These are phyloP conservation scores for Melolontha melolontha DNA, from an alignment of 2,888 invertebrate species.

Conservation along the genomic window DNA sequence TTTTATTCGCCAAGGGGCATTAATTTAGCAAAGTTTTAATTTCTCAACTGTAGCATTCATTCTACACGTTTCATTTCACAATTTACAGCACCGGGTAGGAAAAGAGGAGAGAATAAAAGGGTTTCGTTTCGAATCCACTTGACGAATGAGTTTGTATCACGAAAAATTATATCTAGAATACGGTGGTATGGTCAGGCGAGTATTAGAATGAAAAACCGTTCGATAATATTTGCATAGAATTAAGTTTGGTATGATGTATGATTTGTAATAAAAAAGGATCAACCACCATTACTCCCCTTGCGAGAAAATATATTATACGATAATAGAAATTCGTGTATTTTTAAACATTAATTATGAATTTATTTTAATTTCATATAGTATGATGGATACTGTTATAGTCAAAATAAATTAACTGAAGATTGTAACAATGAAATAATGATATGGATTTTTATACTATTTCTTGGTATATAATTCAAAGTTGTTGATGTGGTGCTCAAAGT, in stretches of 20 bases:
- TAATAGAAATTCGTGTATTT: too few relatives aligned
- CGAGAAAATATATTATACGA: too few relatives aligned
- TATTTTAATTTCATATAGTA: too few relatives aligned
- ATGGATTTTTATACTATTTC: too few relatives aligned
- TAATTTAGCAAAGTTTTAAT: constrained; percentile 30
- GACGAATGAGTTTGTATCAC: constrained; percentile 32
- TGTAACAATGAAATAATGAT: too few relatives aligned
- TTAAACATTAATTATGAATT: too few relatives aligned
- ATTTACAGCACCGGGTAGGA: constrained; percentile 26
- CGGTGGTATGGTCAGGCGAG: not conserved
- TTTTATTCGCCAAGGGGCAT: constrained; percentile 8
- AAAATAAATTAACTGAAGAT: too few relatives aligned
- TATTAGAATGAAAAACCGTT: constrained; percentile 20
- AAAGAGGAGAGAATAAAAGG: constrained; percentile 25
- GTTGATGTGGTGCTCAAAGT: too few relatives aligned
- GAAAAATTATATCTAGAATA: constrained; percentile 25
- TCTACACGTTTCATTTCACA: constrained; percentile 25
- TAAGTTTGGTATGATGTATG: constrained; percentile 8
- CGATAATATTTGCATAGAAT: constrained; percentile 28
- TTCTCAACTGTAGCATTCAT: constrained; percentile 31
- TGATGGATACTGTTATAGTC: too few relatives aligned
- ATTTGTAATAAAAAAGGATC: not conserved
- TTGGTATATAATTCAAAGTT: too few relatives aligned
- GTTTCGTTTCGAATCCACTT: constrained; percentile 33
- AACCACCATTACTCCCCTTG: not conserved